Percentiles rank a stretch among this genome's conserved stretches.
phyloP scores from a whole-genome alignment of 1,140 invertebrate genomes.

The Drosophila kurseongensis region DNA sequence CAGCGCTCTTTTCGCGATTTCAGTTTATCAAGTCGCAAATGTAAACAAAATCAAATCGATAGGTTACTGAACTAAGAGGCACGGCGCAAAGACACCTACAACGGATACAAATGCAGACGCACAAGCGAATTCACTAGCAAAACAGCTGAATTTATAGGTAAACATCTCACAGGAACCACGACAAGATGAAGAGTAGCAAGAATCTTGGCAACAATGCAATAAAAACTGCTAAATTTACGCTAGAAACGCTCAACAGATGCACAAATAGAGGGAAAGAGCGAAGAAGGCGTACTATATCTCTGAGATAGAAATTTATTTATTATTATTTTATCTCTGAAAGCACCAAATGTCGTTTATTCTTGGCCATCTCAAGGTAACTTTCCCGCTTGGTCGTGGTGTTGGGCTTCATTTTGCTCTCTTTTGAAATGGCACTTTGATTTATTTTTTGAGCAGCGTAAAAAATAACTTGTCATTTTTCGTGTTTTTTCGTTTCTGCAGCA shows the following conservation, averaged over 20 bases:
- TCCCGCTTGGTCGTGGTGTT: constrained; percentile 1
- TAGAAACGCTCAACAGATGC: constrained; percentile 37
- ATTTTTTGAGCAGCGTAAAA: constrained; percentile 11
- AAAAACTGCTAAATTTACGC: constrained; percentile 66
- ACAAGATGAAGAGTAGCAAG: constrained; percentile 6
- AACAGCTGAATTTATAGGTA: constrained; percentile 33
- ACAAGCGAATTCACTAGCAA: constrained; percentile 1
- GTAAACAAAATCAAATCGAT: constrained; percentile 65
- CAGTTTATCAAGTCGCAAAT: constrained; percentile 22
- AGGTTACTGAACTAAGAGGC: constrained; percentile 69
- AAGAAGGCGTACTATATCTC: background rate
- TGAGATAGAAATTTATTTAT: background rate
- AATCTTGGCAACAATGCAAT: constrained; percentile 55
- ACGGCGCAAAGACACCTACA: constrained; percentile 18
- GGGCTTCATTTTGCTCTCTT: constrained; percentile 24
- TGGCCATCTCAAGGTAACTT: constrained; percentile 34
- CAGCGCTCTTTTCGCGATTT: background rate
- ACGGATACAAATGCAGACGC: constrained; percentile 7
- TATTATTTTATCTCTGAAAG: constrained; percentile 21
- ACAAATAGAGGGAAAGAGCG: constrained; percentile 8
- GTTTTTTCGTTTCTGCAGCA: constrained; percentile 54
- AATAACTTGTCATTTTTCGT: constrained; percentile 57
- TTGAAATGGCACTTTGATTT: constrained; percentile 34
- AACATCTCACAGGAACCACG: constrained; percentile 34
- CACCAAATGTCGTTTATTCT: constrained; percentile 43